These are phyloP conservation scores for Odocoileus virginianus DNA, from an alignment of 2,113 vertebrate species.

Conservation along the genomic window DNA sequence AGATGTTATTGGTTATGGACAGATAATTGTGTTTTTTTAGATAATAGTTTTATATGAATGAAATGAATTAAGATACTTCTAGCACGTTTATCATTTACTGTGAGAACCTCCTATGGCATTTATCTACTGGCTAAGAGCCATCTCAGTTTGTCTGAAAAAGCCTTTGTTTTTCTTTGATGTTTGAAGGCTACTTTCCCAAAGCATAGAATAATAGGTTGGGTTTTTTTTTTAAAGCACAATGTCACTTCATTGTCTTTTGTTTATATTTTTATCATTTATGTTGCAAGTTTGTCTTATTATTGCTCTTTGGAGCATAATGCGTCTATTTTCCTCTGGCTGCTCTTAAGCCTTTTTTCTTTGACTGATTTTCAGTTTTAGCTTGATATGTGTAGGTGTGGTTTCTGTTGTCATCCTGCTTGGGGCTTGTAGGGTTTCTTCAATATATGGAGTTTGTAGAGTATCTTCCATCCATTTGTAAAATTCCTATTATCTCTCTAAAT, in stretches of 20 bases:
- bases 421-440: not conserved
- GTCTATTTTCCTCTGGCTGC: not conserved
- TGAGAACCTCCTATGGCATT: not conserved
- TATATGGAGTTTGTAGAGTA: not conserved
- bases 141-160: conserved; percentile 1
- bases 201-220: not conserved
- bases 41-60: not conserved
- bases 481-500: not conserved
- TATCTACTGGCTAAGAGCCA: not conserved
- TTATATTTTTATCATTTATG: conserved; percentile 1
- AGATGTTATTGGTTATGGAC: not conserved
- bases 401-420: not conserved
- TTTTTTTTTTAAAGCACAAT: not conserved
- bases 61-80: not conserved
- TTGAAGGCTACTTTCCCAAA: not conserved
- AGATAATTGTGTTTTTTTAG: not conserved
- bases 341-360: not conserved
- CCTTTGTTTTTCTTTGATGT: conserved; percentile 27
- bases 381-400: not conserved
- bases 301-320: not conserved
- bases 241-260: conserved; percentile 14
- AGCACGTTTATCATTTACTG: not conserved
- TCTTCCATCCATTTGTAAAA: not conserved
- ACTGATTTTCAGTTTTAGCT: not conserved
- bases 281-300: not conserved